Conservation (phyloP, 2,113 vertebrate genomes). For the Sinocyclocheilus anshuiensis region DNA sequence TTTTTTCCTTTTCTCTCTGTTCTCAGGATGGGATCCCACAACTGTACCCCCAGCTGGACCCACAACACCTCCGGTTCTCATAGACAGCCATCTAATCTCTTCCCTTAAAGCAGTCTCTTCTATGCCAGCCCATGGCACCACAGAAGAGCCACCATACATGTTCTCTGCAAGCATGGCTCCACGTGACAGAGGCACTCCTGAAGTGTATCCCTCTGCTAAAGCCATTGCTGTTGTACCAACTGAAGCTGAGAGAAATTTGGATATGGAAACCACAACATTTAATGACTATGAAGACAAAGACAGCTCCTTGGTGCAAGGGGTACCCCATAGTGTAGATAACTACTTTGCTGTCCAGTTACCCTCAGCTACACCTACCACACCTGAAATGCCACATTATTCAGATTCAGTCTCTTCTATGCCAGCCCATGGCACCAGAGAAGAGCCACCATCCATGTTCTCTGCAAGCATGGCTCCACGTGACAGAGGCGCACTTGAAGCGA, state of each 20-base stretch:
- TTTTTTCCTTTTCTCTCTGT: not conserved
- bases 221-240: not conserved
- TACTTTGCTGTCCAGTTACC: not conserved
- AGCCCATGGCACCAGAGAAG: slow-evolving; percentile 8
- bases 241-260: not conserved
- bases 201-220: not conserved
- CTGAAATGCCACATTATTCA: not conserved
- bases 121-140: not conserved
- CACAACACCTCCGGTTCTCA: not conserved
- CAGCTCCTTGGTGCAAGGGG: not conserved
- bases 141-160: slow-evolving; percentile 45
- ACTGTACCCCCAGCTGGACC: slow-evolving; percentile 4
- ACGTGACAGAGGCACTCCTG: not conserved
- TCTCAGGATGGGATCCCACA: slow-evolving; percentile 29
- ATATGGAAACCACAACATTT: not conserved
- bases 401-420: not conserved
- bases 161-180: slow-evolving; percentile 54
- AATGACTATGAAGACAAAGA: slow-evolving; percentile 7
- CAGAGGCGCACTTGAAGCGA: not conserved
- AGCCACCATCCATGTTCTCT: slow-evolving; percentile 51
- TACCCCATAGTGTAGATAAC: not conserved
- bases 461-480: slow-evolving; percentile 40
- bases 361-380: not conserved
- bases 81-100: not conserved
- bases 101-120: not conserved